phyloP scores from a whole-genome alignment of 2,113 vertebrate species.

The Spea multiplicata region DNA sequence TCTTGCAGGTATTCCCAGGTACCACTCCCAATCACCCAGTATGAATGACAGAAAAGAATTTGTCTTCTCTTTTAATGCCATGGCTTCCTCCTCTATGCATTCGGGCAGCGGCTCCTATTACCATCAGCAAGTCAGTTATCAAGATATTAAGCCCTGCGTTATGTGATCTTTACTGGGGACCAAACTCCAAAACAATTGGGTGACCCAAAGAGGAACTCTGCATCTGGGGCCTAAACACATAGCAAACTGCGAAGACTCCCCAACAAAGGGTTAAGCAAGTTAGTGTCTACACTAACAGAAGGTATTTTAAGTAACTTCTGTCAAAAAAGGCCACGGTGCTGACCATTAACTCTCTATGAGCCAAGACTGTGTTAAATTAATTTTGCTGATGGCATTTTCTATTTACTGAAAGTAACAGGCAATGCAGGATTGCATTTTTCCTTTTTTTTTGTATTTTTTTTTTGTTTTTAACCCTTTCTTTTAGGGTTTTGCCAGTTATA shows the following conservation, averaged over 20 bases:
- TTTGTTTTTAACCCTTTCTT: neutral
- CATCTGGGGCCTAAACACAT: conserved; percentile 9
- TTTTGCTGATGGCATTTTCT: too few species aligned
- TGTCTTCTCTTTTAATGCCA: conserved; percentile 98
- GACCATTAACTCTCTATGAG: neutral
- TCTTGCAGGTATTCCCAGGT: conserved; percentile 87
- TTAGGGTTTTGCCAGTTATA: neutral
- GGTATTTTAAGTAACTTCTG: neutral
- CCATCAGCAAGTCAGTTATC: conserved; percentile 96
- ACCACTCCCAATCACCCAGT: conserved; percentile 95
- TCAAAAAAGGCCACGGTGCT: neutral
- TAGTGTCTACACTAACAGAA: conserved; percentile 1
- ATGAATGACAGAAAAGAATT: conserved; percentile 98
- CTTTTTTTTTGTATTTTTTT: neutral
- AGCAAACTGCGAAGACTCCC: conserved; percentile 41
- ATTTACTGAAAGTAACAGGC: too few species aligned
- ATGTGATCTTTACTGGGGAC: conserved; percentile 74
- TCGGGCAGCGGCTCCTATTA: conserved; percentile 88
- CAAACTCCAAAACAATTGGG: neutral
- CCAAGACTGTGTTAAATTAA: neutral
- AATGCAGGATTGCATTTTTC: too few species aligned
- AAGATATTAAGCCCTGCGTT: conserved; percentile 98
- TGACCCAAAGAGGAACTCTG: conserved; percentile 27
- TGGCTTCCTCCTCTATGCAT: conserved; percentile 96
- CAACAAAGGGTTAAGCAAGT: conserved; percentile 12